Base-by-base conservation (phyloP, 1,140 invertebrate genomes). In the Atta texana region DNA sequence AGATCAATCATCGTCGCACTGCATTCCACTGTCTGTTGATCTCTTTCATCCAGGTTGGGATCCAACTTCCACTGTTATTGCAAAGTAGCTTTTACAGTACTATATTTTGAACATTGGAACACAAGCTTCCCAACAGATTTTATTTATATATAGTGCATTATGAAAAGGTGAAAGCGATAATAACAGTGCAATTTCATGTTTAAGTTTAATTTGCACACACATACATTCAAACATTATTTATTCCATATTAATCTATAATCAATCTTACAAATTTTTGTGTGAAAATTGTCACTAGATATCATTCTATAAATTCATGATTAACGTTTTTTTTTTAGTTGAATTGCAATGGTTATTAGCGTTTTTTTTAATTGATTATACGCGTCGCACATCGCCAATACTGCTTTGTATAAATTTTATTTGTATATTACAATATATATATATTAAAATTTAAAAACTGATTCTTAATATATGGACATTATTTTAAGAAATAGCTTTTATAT, bases 1-100 rank as follows among this genome's bases (percentile, higher is more conserved):
- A 85, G 98, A 99, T 94, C 98, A 97, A 92, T 96, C 97, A 89
- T 97, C 98, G 0, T 97, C 97, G 12, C 98, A 99, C 94, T 99
- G 98, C 95, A 97, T 97, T 18, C 98, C 97, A 39, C 95, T 99
- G 77, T 97, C 97, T 2, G 89, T 94, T 6, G 95, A 96, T 80
- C 96, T 97, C 89, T 98, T 98, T 92, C 95, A 96, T 69, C 90
- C 93, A 31, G 94, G 94, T 51, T 95, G 95, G 95, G 87, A 95
- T 90, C 93, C 94, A 76, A 80, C 88, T 64, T 90, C 91, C 63
- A 55, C 85, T 63, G 28, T 87, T 34, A 75, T 78, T 31, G 18
- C 69, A 18, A 85, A 91, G 51, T 85, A 91, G 57, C 1, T 71
- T 86, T n/a, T 28, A 39, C 28, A 51, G 64, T 87, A 69, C 57